Conservation (phyloP, 2,888 invertebrate genomes). For the Scaptomyza polygonia region DNA sequence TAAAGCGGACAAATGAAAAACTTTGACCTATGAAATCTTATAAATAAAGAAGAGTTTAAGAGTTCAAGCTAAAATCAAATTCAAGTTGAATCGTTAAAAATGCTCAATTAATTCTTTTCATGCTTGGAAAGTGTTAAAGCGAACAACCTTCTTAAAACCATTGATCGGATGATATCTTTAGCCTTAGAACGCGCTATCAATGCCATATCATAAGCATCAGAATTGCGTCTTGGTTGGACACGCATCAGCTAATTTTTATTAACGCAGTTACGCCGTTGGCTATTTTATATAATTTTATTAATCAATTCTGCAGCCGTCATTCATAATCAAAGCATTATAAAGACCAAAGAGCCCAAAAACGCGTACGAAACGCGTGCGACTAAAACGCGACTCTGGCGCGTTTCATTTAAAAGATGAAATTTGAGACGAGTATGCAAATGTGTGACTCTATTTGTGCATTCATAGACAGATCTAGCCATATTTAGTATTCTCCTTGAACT, state of each 20-base stretch:
- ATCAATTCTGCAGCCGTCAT: slow-evolving; percentile 42
- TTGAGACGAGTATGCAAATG: slow-evolving; percentile 59
- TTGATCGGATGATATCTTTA: slow-evolving; percentile 33
- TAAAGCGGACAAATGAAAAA: neutral
- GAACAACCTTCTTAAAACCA: slow-evolving; percentile 41
- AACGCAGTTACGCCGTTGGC: slow-evolving; percentile 12
- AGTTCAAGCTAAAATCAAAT: neutral
- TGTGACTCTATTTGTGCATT: slow-evolving; percentile 18
- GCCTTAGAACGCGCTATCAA: slow-evolving; percentile 53
- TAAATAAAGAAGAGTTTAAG: neutral
- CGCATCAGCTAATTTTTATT: slow-evolving; percentile 32
- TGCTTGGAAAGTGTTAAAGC: neutral
- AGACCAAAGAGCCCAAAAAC: slow-evolving; percentile 53
- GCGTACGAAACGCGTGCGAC: slow-evolving; percentile 36
- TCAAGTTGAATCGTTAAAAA: neutral
- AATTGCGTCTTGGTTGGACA: slow-evolving; percentile 44
- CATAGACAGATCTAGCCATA: slow-evolving; percentile 23
- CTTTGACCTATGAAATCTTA: neutral
- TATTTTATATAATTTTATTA: slow-evolving; percentile 9
- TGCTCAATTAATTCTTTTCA: neutral
- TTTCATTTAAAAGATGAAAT: slow-evolving; percentile 14
- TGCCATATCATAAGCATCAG: slow-evolving; percentile 34
- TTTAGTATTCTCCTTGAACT: slow-evolving; percentile 68
- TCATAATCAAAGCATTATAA: slow-evolving; percentile 73
- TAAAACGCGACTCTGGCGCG: slow-evolving; percentile 25